Evolutionary conservation across 1,140 invertebrate genomes (phyloP), one percentile per base, ranked within the genome.

Genomic region (Drosophila sturtevanti): DNA sequence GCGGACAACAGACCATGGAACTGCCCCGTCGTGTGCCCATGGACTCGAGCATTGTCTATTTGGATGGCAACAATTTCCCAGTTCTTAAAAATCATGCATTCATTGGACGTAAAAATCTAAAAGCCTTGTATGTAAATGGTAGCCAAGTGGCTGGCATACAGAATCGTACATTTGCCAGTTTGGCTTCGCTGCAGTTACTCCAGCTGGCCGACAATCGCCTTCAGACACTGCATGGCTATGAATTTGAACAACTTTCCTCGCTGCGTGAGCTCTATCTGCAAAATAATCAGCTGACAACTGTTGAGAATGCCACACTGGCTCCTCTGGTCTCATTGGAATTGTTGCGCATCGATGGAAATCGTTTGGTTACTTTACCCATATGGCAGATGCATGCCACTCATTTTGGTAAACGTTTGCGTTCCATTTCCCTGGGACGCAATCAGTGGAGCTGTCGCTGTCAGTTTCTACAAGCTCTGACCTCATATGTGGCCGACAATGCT

Each of bases 41-140:
- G 97, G 97, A 98, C 91, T 97, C 96, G 0, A 98, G 97, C 22
- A 96, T 98, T 91, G 95, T 98, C 14, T 98, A 97, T 89, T 92
- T 98, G 59, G 97, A 98, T 90, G 97, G 97, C 21, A 98, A 98
- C 91, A 94, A 96, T 74, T 95, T 98, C 60, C 95, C 94, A 52
- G 95, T 96, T 89, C 91, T 98, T 52, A 95, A 96, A 84, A 97
- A 97, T 90, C 97, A 98, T 89, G 96, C 96, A 22, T 98, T 98
- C 90, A 98, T 98, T 80, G 97, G 97, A 0, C 93, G 97, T 10
- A 98, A 98, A 92, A 98, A 98, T 91, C 95, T 98, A 94, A 93
- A 95, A 68, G 94, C 96, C 12, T 91, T 98, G 0, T 98, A 95
- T 91, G 95, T 98, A 21, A 98, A 98, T 92, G 95, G 94, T 68